Evolutionary conservation across 2,888 invertebrate genomes (phyloP), one percentile per base, ranked within the genome.

Genomic region (Clistopyga incitator): DNA sequence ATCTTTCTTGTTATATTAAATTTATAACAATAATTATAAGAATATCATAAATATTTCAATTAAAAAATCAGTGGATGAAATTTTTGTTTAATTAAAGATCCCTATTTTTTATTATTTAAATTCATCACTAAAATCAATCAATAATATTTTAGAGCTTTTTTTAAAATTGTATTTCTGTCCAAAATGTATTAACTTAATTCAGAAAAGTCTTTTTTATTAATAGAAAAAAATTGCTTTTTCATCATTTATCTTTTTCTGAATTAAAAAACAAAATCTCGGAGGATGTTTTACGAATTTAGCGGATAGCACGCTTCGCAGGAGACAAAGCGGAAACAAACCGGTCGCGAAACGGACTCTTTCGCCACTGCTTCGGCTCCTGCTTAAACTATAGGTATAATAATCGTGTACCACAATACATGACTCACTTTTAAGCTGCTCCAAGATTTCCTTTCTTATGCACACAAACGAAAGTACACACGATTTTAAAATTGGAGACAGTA

Each of bases 241-340:
- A 29, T 29, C 4, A 29, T 29, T 29, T 11, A 11, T 25, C 15
- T 10, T 6, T 15, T 4, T 11, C 59, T 29, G 6, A 1, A 13
- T 15, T 34, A 4, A 0, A 29, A n/a, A n/a, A 2, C 15, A 29
- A 68, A 75, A 47, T 47, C 74, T 68, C 56, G 67, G 67, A 67
- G 72, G 59, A 77, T 71, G 77, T 59, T 67, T 67, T 25, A 76
- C 77, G 71, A 81, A 71, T 77, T 81, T 81, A 59, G 81, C 81
- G 59, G 67, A 81, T 81, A 81, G 45, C 71, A 82, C 82, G 74
- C 64, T 75, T 64, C 78, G 78, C 45, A 68, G 75, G 79, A 83
- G 83, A 83, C 76, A 83, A 83, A 83, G 79, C 83, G 83, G 83
- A 83, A 83, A 83, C 79, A 83, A 83, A 79, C 83, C 83, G 83